Base-by-base conservation (phyloP, 2,797 vertebrate species). In the Mormyrus proboscirostris region DNA sequence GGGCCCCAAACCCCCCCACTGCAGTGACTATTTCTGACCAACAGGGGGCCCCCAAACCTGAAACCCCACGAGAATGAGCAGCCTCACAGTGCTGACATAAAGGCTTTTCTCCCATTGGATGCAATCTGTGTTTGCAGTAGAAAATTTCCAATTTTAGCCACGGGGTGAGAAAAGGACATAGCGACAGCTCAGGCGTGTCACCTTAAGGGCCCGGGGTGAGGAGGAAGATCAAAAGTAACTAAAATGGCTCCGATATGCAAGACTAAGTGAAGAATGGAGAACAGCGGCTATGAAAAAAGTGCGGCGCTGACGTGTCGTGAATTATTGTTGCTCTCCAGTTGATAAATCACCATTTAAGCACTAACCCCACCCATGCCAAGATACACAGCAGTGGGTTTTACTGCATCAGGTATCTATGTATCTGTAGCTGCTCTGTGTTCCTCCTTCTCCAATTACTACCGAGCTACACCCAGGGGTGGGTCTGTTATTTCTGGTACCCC, bases 261-360 rank as follows among this genome's bases (percentile, higher is more conserved):
- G 76, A 16, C 76, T 47, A 82, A 9, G 76, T 82, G 76, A 82
- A 47, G 76, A 82, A 82, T 19, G 38, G 38, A 9, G 76, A 44
- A 82, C 4, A 10, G 41, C 41, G 7, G 22, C 41, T 82, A 82
- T 47, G 73, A 79, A 82, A 47, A 76, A 47, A 22, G 41, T 22
- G 19, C 7, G 1, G 44, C 38, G 0, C 19, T n/a, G 76, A 44
- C 6, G n/a, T 47, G 76, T 19, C 38, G 47, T 82, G 76, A 82
- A 82, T 82, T 47, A 82, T 82, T 82, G 76, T 82, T 47, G 41
- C 19, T 47, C 19, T 22, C 76, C 19, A 47, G 7, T n/a, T 82
- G 41, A 82, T 82, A 82, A 44, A 82, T 82, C 41, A 44, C 38
- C 76, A 82, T 44, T 82, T 82, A 82, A 82, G 76, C 76, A 82